Evolutionary conservation across 2,888 invertebrate genomes (phyloP), one percentile per base, ranked within the genome.

Genomic region (Cephus runcator): DNA sequence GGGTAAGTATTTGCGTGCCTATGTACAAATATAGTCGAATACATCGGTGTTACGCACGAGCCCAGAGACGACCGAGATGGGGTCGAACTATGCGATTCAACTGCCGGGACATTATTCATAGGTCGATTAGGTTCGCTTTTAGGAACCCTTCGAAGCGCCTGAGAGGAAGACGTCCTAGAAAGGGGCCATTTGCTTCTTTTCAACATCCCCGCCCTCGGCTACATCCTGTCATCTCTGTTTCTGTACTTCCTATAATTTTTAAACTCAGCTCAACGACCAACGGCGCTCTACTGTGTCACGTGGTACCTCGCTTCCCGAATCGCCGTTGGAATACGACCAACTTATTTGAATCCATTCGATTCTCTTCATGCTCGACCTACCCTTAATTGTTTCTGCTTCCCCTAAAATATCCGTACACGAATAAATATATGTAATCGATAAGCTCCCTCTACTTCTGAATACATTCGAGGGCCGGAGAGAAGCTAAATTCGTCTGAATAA

Each of bases 101-200:
- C 33, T 71, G 74, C 76, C 34, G 77, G 80, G 81, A 85, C 84
- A 83, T 83, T 82, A 84, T 83, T 81, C 85, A 77, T 75, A 76
- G 81, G 71, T 80, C 79, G 81, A 83, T 80, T 84, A 80, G 81
- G 40, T 56, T 80, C 79, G 69, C 75, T 76, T 79, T 23, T 23
- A 56, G 23, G 40, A 23, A 23, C 23, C 40, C 40, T 56, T 56
- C 23, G 15, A 9, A 6, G 9, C 23, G 23, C 23, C 40, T 56
- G 40, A 56, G 23, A 23, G 9, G 40, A 56, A 56, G 40, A 15
- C 40, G 23, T 56, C 23, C 6, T 6, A 2, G 23, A 56, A 56
- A 56, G 23, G 6, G 9, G 40, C 23, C 40, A 23, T 56, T 23
- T 9, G 23, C 40, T 56, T 56, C 40, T 9, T 9, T 23, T 56